Conservation (phyloP, 2,888 invertebrate genomes). For the Leptinotarsa peninsularis region DNA sequence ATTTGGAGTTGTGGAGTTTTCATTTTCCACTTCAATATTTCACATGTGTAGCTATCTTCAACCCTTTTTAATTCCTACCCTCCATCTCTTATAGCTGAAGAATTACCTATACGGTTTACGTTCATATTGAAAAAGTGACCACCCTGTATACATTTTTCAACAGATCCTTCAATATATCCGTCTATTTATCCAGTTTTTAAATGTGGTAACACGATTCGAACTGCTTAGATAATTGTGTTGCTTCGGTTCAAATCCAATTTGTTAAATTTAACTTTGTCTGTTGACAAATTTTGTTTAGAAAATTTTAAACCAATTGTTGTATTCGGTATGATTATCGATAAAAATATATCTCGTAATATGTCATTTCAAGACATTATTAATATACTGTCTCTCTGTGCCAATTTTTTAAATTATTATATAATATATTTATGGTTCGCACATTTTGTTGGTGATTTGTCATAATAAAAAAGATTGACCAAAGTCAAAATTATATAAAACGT, state of each 20-base stretch:
- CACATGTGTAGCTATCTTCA: too few relatives aligned
- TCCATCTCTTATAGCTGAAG: too few relatives aligned
- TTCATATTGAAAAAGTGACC: too few relatives aligned
- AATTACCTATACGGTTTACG: too few relatives aligned
- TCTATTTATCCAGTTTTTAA: slow-evolving; percentile 13
- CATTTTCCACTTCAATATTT: too few relatives aligned
- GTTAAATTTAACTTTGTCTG: slow-evolving; percentile 11
- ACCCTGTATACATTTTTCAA: not conserved
- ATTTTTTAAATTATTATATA: slow-evolving; percentile 21
- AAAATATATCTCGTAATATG: slow-evolving; percentile 22
- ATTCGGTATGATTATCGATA: slow-evolving; percentile 19
- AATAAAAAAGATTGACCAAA: not conserved
- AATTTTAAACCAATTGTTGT: slow-evolving; percentile 1
- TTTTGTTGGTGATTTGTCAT: slow-evolving; percentile 16
- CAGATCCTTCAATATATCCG: slow-evolving; percentile 3
- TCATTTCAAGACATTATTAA: slow-evolving; percentile 17
- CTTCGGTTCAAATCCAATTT: slow-evolving; percentile 12
- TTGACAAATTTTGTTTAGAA: slow-evolving; percentile 1
- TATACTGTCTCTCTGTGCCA: slow-evolving; percentile 23
- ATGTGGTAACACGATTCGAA: slow-evolving; percentile 8
- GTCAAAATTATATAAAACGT: not conserved
- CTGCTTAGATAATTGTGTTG: slow-evolving; percentile 13
- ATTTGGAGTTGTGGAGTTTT: too few relatives aligned
- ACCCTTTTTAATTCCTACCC: too few relatives aligned
- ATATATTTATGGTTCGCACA: slow-evolving; percentile 11